Evolutionary conservation across 2,797 vertebrate genomes (phyloP).

Genomic region (Bufotes viridis): DNA sequence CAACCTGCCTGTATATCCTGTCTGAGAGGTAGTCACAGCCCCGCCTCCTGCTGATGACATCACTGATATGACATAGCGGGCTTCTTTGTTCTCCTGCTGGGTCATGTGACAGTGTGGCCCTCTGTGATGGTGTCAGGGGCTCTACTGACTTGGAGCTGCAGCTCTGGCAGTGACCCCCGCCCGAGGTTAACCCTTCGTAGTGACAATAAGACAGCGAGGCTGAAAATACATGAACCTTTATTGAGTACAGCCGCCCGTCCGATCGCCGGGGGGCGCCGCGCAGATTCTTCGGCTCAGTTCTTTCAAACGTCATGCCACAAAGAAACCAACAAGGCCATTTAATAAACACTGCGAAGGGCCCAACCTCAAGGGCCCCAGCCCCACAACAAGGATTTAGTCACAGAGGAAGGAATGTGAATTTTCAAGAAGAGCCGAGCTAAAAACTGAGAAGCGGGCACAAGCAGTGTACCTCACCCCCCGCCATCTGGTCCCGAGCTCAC

Average conservation of each 20-base stretch:
- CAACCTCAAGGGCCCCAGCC: too few relatives aligned
- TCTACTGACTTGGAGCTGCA: too few relatives aligned
- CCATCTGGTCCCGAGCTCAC: neutral
- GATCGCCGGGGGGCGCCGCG: neutral
- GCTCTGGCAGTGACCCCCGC: too few relatives aligned
- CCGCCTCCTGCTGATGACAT: too few relatives aligned
- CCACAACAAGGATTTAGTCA: neutral
- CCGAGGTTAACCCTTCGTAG: too few relatives aligned
- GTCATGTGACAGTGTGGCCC: too few relatives aligned
- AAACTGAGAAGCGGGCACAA: neutral
- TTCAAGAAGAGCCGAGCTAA: neutral
- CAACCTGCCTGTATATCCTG: too few relatives aligned
- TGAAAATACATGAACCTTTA: conserved; percentile 54
- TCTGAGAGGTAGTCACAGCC: too few relatives aligned
- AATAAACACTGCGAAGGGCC: neutral
- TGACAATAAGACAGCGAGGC: neutral
- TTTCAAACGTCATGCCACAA: conserved; percentile 66
- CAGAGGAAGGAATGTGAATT: conserved; percentile 13
- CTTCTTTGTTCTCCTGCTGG: too few relatives aligned
- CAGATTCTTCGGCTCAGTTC: conserved; percentile 66
- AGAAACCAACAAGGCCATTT: conserved; percentile 69
- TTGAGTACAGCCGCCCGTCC: conserved; percentile 40
- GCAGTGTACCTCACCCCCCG: neutral
- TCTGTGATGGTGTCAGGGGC: too few relatives aligned
- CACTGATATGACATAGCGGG: too few relatives aligned